Evolutionary conservation across 1,140 invertebrate genomes (phyloP), one percentile per base, ranked within the genome.

Genomic region (Formica exsecta): DNA sequence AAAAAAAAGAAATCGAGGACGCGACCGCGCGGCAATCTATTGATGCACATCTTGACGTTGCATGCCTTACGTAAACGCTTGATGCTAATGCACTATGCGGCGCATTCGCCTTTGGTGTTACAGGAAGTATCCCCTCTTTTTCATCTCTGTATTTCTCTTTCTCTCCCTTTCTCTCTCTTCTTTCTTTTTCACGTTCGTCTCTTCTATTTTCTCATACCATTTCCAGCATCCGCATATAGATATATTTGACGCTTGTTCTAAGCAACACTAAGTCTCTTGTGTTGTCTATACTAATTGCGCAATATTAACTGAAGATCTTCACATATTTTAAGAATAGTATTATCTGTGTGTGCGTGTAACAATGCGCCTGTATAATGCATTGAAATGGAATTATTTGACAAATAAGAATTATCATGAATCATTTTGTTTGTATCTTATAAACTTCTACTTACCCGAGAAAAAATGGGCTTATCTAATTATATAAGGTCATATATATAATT

Each of bases 1-100:
- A 32, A 32, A 86, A 87, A 88, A 70, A 25, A 5, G 11, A 13
- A 13, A 57, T 62, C 57, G 70, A 59, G 22, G 66, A 75, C 62
- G 48, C 44, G 11, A 13, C 19, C 4, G 32, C 8, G 51, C n/a
- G 44, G n/a, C 25, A 5, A 88, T 88, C 64, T 51, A 36, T 83
- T 54, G 75, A 22, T 62, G 65, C 44, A 32, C 79, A 65, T 51
- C 61, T 22, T 68, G 73, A 19, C 44, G 13, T 44, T 51, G 48
- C 48, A 19, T 4, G 66, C 2, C 48, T 88, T 88, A 74, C 64
- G 73, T 86, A 89, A 89, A 89, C 73, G 71, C 13, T 71, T 48
- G 70, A 62, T 76, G 25, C 62, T 89, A 89, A 89, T 81, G 83
- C 70, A 62, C 57, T 36, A 4, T 85, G 11, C 32, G 5, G 16